Evolutionary conservation across 2,113 vertebrate genomes (phyloP).

Genomic region (Takifugu flavidus): DNA sequence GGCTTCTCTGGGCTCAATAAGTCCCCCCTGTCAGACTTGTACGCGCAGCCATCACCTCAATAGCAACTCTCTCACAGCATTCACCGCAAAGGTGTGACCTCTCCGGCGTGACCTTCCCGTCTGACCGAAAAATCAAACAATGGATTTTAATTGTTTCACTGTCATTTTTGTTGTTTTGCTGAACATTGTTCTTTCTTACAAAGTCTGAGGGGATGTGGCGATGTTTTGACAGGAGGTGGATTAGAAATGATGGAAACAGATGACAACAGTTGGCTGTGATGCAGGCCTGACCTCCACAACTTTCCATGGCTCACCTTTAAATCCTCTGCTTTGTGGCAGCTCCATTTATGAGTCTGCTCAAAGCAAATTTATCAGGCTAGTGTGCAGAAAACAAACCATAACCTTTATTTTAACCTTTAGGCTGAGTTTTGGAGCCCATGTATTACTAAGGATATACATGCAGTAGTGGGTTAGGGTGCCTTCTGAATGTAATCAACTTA

Average conservation of each 20-base stretch:
- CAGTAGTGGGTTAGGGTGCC: constrained; percentile 26
- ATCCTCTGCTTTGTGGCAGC: constrained; percentile 10
- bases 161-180: constrained; percentile 8
- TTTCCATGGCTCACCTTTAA: constrained; percentile 23
- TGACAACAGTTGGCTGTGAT: constrained; percentile 34
- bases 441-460: constrained; percentile 13
- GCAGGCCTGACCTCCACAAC: constrained; percentile 6
- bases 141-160: background rate
- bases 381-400: background rate
- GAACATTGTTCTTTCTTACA: constrained; percentile 17
- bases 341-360: constrained; percentile 2
- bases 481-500: constrained; percentile 39
- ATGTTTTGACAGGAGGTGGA: constrained; percentile 44
- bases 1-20: constrained; percentile 25
- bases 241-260: constrained; percentile 53
- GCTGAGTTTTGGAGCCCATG: background rate
- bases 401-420: constrained; percentile 22
- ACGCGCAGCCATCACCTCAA: constrained; percentile 36
- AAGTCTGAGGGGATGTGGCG: constrained; percentile 9
- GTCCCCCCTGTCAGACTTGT: constrained; percentile 40
- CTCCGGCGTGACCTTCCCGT: background rate
- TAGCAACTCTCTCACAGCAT: constrained; percentile 3
- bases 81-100: constrained; percentile 9
- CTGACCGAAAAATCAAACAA: constrained; percentile 11
- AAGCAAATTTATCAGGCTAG: background rate